Base-by-base conservation (phyloP, 64 coral and sea anemone genomes). In the Anthopleura sola region DNA sequence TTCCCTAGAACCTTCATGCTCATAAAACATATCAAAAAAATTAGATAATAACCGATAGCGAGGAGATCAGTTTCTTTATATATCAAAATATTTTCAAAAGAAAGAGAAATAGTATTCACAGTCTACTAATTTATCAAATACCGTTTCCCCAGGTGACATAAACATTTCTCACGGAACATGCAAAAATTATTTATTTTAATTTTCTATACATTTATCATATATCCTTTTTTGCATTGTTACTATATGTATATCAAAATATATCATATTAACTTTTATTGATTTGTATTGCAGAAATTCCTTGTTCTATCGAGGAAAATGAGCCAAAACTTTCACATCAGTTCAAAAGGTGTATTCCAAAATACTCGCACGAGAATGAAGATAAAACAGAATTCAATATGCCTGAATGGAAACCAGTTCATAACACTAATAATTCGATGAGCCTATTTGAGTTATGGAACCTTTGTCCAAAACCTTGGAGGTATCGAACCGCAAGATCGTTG, bases 391-490 rank as follows among this genome's bases (percentile, higher is more conserved):
- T 66, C 56, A 91, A 91, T 75, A 91, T 77, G 78, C 89, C 89
- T 37, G 77, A 75, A 18, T 91, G 89, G 83, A 77, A 80, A 3
- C 75, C 89, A 20, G 57, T 91, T 3, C 38, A 86, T 55, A 91
- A 91, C 54, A 23, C 21, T 8, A 91, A 64, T 16, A 15, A 10
- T 7, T 86, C 85, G 24, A 68, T 68, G 38, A 68, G 55, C 33
- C 39, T 49, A 0, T 82, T 86, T 23, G 69, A 91, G 44, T 69
- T 91, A 60, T 78, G 78, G 54, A 29, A 55, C 8, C 56, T 86
- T 21, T 91, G 89, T 28, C 89, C 89, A 2, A 86, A 62, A 49
- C 89, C 89, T 37, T 91, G 89, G 89, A 32, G 89, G 37, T 91
- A 91, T 64, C 89, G 24, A 21, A 86, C 24, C 48, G 19, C 75